Evolutionary conservation across 2,888 invertebrate species (phyloP), one percentile per base, ranked within the genome.

Genomic region (Lepidocyrtinus sp.): DNA sequence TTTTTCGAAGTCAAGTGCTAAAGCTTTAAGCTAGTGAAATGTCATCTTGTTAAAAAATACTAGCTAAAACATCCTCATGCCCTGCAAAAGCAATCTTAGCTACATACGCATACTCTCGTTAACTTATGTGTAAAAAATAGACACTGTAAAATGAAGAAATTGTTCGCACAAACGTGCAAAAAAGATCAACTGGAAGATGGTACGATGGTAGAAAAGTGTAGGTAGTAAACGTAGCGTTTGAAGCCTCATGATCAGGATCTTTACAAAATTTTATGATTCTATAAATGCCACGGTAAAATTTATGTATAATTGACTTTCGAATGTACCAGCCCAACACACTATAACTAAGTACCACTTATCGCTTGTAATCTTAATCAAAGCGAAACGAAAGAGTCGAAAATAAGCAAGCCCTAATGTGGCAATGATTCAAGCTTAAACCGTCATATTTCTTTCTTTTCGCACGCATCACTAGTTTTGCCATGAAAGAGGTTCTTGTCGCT

Each of bases 1-100:
- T 72, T 24, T 63, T 63, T n/a, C n/a, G n/a, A n/a, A n/a, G 46
- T 72, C 63, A 46, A 63, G 46, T 46, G 63, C 72, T 19, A 63
- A 45, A 25, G n/a, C n/a, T n/a, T n/a, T n/a, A n/a, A n/a, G n/a
- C n/a, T n/a, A n/a, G n/a, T n/a, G n/a, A n/a, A n/a, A n/a, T n/a
- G n/a, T n/a, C n/a, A n/a, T n/a, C n/a, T n/a, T n/a, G n/a, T n/a
- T n/a, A n/a, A n/a, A n/a, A n/a, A n/a, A n/a, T n/a, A n/a, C n/a
- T n/a, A n/a, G n/a, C 27, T 61, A 61, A 68, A 67, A 67, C n/a
- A 63, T 26, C 26, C 25, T 63, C 63, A 46, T 27, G 9, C 24
- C 50, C 46, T 46, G 19, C 22, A 7, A 17, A 50, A 45, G 5
- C 17, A 27, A 22, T 19, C 9, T n/a, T 24, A 19, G 24, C 22